Evolutionary conservation across 1,140 invertebrate genomes (phyloP).

Genomic region (Danaus plexippus): DNA sequence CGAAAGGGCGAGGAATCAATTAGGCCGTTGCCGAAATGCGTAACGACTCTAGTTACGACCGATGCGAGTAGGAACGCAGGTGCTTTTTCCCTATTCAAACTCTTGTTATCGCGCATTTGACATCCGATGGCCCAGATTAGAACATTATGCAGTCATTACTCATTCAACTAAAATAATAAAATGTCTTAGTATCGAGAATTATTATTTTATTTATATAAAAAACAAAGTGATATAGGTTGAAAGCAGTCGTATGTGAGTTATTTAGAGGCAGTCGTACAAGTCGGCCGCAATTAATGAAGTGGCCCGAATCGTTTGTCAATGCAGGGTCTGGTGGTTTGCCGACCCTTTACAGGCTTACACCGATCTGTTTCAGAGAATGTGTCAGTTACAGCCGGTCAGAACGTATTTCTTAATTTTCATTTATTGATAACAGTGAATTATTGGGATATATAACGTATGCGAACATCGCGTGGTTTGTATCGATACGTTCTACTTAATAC

Average conservation of each 20-base stretch:
- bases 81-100: conserved; percentile 66
- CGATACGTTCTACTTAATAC: no score
- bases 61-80: conserved; percentile 55
- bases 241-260: conserved; percentile 56
- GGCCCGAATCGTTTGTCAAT: conserved; percentile 59
- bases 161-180: no score
- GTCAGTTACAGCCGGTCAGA: conserved; percentile 31
- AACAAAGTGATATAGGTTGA: conserved; percentile 7
- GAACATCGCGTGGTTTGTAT: no score
- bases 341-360: conserved; percentile 28
- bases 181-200: no score
- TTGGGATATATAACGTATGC: neutral
- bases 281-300: conserved; percentile 65
- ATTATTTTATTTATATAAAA: conserved; percentile 1
- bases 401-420: conserved; percentile 28
- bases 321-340: conserved; percentile 26
- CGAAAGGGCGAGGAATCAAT: conserved; percentile 69
- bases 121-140: conserved; percentile 63
- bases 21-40: conserved; percentile 65
- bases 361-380: conserved; percentile 44
- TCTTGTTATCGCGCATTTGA: conserved; percentile 65
- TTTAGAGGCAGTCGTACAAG: conserved; percentile 54
- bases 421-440: conserved; percentile 26
- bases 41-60: conserved; percentile 67
- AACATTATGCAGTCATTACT: conserved; percentile 58